Evolutionary conservation across 2,113 vertebrate genomes (phyloP).

Genomic region (Phalacrocorax aristotelis): DNA sequence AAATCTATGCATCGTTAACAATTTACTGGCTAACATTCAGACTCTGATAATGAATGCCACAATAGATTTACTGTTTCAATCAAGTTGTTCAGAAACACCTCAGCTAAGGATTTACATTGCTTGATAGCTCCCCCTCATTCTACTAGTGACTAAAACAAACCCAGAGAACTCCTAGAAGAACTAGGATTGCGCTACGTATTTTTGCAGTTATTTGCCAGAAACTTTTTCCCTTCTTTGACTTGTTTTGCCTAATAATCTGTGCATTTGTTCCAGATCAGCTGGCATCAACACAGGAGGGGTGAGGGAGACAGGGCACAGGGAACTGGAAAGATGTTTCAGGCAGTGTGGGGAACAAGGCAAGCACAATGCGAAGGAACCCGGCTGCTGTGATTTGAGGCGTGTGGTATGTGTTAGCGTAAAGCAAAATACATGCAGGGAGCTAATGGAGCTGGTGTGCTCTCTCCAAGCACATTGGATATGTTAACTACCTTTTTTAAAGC

Average conservation of each 20-base stretch:
- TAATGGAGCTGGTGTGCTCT: background rate
- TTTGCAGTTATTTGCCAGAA: background rate
- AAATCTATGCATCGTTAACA: background rate
- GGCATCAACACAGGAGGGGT: background rate
- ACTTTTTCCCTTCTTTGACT: background rate
- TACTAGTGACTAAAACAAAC: background rate
- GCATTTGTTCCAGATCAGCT: background rate
- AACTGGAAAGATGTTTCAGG: background rate
- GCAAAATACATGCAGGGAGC: background rate
- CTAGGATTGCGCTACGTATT: background rate
- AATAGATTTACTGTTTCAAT: background rate
- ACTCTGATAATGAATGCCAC: background rate
- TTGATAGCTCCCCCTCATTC: background rate
- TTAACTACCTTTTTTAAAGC: conserved; percentile 40
- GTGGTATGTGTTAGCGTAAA: background rate
- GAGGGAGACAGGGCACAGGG: background rate
- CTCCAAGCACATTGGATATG: conserved; percentile 16
- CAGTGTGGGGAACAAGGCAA: background rate
- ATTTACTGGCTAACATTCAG: background rate
- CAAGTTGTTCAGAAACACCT: background rate
- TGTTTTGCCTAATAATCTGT: background rate
- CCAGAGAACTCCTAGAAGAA: background rate
- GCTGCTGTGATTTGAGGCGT: background rate
- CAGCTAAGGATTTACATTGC: background rate
- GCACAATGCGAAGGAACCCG: background rate